Evolutionary conservation across 2,113 vertebrate species (phyloP), one percentile per base, ranked within the genome.

Genomic region (Pitta sordida): DNA sequence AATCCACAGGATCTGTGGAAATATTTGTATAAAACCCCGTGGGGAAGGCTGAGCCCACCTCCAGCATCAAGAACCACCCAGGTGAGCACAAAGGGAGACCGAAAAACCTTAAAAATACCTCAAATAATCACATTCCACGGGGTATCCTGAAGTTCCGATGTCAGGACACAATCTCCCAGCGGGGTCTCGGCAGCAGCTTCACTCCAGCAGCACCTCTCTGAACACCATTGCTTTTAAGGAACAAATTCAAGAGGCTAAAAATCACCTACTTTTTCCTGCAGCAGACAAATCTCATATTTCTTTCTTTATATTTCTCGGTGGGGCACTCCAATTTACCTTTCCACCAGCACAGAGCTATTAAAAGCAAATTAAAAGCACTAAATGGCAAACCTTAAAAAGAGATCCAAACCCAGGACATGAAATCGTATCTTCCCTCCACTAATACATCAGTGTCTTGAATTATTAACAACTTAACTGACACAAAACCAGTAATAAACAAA

Each of bases 51-150:
- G 32, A 64, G 27, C 34, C 1, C 10, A 4, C 15, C 12, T 21
- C 24, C 29, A 19, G 4, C 5, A 5, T 7, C 11, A 6, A 21
- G 23, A 36, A 21, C 2, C 29, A 19, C 11, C 0, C 27, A 32
- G 11, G 16, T 8, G n/a, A 62, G 34, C 15, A 36, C 23, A 29
- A 39, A 62, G 0, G 0, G 9, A 69, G 39, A 9, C 10, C 7
- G 10, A 27, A 18, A 3, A 12, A 5, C 6, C 22, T 15, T 46
- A 0, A 27, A 46, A 69, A 6, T 1, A 2, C 37, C n/a, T 36
- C 4, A 27, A 43, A 19, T 5, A 13, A 32, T 13, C 5, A 0
- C 0, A 2, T 30, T 44, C 60, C 60, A 13, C 37, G 0, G 0
- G 2, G 7, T 13, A 19, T 18, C 62, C 53, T 13, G 6, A 21